Conservation (phyloP, 2,113 vertebrate species). For the Rallus limicola region DNA sequence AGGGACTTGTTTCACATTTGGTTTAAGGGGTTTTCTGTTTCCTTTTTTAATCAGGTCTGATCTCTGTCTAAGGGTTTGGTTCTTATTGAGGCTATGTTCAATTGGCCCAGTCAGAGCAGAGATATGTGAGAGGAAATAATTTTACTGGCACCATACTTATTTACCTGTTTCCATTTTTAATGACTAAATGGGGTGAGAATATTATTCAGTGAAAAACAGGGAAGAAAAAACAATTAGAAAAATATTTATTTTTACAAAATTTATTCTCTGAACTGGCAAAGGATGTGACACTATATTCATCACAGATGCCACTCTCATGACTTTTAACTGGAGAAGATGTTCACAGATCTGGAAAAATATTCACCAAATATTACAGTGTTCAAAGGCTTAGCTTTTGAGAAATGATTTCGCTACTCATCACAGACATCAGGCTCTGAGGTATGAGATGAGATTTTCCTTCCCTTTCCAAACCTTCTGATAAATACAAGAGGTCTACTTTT, state of each 20-base stretch:
- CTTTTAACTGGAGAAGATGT: constrained; percentile 48
- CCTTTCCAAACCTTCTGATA: neutral
- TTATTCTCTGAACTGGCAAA: neutral
- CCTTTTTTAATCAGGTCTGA: neutral
- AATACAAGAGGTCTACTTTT: neutral
- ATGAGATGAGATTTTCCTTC: constrained; percentile 8
- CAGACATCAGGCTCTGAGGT: neutral
- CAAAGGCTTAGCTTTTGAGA: constrained; percentile 12
- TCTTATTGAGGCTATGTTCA: neutral
- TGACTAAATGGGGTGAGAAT: neutral
- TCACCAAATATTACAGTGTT: neutral
- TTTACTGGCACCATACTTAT: neutral
- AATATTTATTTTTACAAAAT: constrained; percentile 43
- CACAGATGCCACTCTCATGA: neutral
- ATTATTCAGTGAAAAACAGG: constrained; percentile 41
- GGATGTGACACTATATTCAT: neutral
- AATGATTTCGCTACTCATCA: neutral
- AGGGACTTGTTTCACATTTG: neutral
- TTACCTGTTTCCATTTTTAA: constrained; percentile 9
- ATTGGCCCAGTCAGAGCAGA: neutral
- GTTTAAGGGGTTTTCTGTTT: neutral
- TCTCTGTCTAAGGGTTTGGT: neutral
- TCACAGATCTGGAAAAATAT: constrained; percentile 9
- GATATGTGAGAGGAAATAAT: neutral
- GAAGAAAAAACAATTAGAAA: constrained; percentile 26